These are phyloP conservation scores for Aspidoscelis tigris DNA, from an alignment of 2,113 vertebrate genomes.

Conservation along the genomic window DNA sequence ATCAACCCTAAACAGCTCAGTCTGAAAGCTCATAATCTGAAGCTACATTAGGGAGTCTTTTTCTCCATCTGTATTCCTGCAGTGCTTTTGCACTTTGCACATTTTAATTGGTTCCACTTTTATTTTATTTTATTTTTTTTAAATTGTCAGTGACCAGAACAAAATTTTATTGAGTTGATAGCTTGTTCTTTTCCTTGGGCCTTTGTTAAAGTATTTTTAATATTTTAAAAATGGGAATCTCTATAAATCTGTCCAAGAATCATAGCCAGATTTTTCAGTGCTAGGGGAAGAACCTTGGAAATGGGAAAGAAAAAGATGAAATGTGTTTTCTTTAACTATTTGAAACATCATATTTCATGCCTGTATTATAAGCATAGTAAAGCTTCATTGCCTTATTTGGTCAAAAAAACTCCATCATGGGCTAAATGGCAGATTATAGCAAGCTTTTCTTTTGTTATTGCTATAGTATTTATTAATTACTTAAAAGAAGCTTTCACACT, in stretches of 20 bases:
- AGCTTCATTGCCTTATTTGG: slow-evolving; percentile 82
- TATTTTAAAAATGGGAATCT: slow-evolving; percentile 54
- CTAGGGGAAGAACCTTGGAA: slow-evolving; percentile 48
- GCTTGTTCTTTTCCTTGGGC: slow-evolving; percentile 36
- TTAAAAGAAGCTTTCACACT: slow-evolving; percentile 47
- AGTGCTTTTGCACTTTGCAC: not conserved
- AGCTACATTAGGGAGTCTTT: not conserved
- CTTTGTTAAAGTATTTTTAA: slow-evolving; percentile 45
- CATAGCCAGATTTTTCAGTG: slow-evolving; percentile 26
- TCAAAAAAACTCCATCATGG: slow-evolving; percentile 64
- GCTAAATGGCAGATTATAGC: slow-evolving; percentile 59
- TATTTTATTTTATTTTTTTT: not conserved
- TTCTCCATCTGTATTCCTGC: not conserved
- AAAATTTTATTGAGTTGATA: slow-evolving; percentile 38
- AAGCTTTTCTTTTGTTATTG: slow-evolving; percentile 57
- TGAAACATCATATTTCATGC: slow-evolving; percentile 58
- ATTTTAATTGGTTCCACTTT: slow-evolving; percentile 52
- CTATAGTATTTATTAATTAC: slow-evolving; percentile 69
- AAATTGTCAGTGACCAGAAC: slow-evolving; percentile 42
- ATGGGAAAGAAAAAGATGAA: slow-evolving; percentile 47
- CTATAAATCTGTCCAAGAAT: slow-evolving; percentile 60
- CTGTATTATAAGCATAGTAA: slow-evolving; percentile 76
- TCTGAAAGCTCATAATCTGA: not conserved
- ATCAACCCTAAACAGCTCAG: too few species aligned
- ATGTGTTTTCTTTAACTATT: slow-evolving; percentile 66